A percentile compares a stretch with the other conserved stretches of the same genome.
Evolutionary conservation across 2,888 invertebrate genomes (phyloP).

Genomic region (Sarcophaga rosellei): DNA sequence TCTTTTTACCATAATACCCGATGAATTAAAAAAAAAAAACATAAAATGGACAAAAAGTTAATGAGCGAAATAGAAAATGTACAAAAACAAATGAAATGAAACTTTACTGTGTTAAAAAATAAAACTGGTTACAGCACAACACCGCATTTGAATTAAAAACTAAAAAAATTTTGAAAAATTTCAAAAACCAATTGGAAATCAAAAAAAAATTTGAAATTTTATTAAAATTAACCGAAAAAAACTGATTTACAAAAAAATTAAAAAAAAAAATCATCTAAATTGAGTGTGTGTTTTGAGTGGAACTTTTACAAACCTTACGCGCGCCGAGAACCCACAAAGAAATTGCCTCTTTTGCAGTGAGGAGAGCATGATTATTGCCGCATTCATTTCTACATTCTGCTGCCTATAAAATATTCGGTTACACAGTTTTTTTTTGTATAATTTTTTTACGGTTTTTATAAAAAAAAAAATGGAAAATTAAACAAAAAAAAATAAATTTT

Average conservation of each 20-base stretch:
- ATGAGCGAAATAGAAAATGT: constrained; percentile 33
- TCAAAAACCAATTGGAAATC: constrained; percentile 36
- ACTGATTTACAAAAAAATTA: constrained; percentile 9
- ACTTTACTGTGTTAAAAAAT: constrained; percentile 41
- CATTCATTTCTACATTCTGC: constrained; percentile 81
- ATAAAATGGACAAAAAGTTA: constrained; percentile 4
- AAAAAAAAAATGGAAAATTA: constrained; percentile 21
- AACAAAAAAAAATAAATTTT: constrained; percentile 46
- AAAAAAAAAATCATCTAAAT: constrained; percentile 29
- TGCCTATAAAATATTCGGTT: constrained; percentile 79
- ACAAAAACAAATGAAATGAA: constrained; percentile 12
- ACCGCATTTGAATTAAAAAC: constrained; percentile 59
- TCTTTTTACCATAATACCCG: background rate
- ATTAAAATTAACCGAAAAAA: background rate
- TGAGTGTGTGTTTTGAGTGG: constrained; percentile 40
- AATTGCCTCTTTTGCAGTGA: constrained; percentile 96
- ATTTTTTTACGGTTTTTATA: constrained; percentile 15
- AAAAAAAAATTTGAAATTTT: background rate
- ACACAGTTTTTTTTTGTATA: constrained; percentile 49
- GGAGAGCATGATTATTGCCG: constrained; percentile 89
- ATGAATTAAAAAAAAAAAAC: background rate
- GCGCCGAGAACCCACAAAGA: constrained; percentile 96
- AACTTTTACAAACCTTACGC: constrained; percentile 87
- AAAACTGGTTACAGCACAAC: constrained; percentile 64
- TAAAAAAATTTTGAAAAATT: constrained; percentile 36